Conservation (phyloP, 1,140 invertebrate genomes). For the Lethrus apterus region DNA sequence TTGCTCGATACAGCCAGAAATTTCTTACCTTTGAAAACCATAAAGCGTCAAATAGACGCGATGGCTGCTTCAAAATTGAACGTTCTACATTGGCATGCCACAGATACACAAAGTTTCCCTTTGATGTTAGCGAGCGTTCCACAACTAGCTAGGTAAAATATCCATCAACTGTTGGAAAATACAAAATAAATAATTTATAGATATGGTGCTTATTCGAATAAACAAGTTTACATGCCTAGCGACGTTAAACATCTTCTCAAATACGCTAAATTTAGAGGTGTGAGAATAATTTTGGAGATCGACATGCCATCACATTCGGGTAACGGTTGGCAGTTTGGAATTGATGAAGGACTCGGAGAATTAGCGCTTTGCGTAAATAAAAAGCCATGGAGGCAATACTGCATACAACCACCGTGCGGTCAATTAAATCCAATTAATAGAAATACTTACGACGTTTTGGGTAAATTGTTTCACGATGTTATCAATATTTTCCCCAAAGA, state of each 20-base stretch:
- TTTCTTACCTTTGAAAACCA: conserved; percentile 56
- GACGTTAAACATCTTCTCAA: conserved; percentile 62
- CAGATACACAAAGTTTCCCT: conserved; percentile 80
- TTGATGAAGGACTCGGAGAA: conserved; percentile 56
- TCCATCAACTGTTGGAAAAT: not conserved
- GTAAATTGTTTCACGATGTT: conserved; percentile 62
- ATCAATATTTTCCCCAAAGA: conserved; percentile 46
- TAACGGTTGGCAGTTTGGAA: conserved; percentile 74
- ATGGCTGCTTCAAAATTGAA: conserved; percentile 81
- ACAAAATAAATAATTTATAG: conserved; percentile 30
- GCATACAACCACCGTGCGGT: conserved; percentile 78
- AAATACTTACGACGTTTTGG: conserved; percentile 61
- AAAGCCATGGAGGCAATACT: conserved; percentile 64
- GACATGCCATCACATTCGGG: conserved; percentile 81
- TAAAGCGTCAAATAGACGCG: conserved; percentile 66
- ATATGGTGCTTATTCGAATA: conserved; percentile 60
- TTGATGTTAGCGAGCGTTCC: conserved; percentile 64
- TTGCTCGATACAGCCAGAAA: conserved; percentile 70
- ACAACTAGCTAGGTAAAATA: conserved; percentile 61
- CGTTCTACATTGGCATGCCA: conserved; percentile 79
- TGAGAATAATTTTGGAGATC: conserved; percentile 72
- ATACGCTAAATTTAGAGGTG: conserved; percentile 64
- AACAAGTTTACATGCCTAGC: conserved; percentile 61
- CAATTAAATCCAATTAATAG: conserved; percentile 77
- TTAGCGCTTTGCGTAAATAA: conserved; percentile 66